Conservation (phyloP, 2,888 invertebrate genomes). For the Leucophenga montana region DNA sequence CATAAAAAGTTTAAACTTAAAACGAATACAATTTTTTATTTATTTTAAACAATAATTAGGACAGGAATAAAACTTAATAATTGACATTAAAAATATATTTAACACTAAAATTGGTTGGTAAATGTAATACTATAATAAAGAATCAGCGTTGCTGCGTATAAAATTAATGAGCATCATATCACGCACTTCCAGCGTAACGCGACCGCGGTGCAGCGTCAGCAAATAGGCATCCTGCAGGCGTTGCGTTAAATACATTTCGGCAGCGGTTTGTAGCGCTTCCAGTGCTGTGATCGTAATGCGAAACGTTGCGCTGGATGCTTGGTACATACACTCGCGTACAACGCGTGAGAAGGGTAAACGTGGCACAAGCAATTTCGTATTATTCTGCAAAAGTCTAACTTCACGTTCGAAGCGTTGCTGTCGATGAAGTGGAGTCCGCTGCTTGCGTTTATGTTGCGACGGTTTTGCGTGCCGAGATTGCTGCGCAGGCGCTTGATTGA, state of each 20-base stretch:
- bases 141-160: slow-evolving; percentile 53
- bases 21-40: not conserved
- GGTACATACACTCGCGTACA: slow-evolving; percentile 72
- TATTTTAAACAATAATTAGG: not conserved
- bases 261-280: slow-evolving; percentile 74
- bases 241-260: slow-evolving; percentile 74
- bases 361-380: slow-evolving; percentile 68
- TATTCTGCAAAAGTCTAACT: slow-evolving; percentile 45
- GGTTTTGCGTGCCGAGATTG: not conserved
- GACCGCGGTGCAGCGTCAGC: slow-evolving; percentile 72
- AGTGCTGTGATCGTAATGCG: slow-evolving; percentile 72
- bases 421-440: slow-evolving; percentile 30
- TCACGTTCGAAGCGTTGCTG: slow-evolving; percentile 23
- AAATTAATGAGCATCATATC: slow-evolving; percentile 74
- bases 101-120: too few species aligned
- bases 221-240: slow-evolving; percentile 74
- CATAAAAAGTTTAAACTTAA: slow-evolving; percentile 48
- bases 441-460: slow-evolving; percentile 38
- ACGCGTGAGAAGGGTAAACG: slow-evolving; percentile 72
- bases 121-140: too few species aligned
- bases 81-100: not conserved
- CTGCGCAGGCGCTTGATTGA: not conserved
- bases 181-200: slow-evolving; percentile 73
- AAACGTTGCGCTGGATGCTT: slow-evolving; percentile 32
- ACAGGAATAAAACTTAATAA: not conserved